Base-by-base conservation (phyloP, 2,113 vertebrate genomes). In the Tetrax tetrax region DNA sequence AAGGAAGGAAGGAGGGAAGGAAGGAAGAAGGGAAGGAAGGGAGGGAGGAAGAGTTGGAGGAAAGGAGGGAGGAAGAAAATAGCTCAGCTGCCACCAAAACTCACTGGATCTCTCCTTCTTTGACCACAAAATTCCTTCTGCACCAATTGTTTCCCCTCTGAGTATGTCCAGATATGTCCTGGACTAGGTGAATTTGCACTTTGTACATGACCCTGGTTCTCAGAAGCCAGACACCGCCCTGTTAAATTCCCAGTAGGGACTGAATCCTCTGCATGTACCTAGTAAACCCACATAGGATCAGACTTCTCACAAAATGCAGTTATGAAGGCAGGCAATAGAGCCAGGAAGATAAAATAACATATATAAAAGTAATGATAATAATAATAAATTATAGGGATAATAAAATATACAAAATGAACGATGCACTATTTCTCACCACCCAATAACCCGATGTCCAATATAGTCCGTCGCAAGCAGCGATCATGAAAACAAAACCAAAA, bases 261-360 rank as follows among this genome's bases (percentile, higher is more conserved):
- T 77, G 63, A 60, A 60, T 45, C 14, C 37, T 48, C 48, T 68
- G 13, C n/a, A 59, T 1, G 0, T 68, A 21, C 7, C 38, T 90
- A 45, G 77, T 2, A 84, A 87, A 61, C 18, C 4, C 43, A 57
- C 7, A 11, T 37, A 53, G 45, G 24, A 20, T 3, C 77, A 38
- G 22, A 65, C 35, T 78, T 60, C 25, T 66, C 41, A 60, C 14
- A 78, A 78, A 65, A 47, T 2, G 0, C 38, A 51, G 12, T 37
- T 56, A 20, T 1, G 1, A 18, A 2, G 2, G 5, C 4, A 37
- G 24, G 28, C 13, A 59, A 23, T 4, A 50, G 21, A 74, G 1
- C 10, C 12, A 41, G 41, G 41, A 41, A 41, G 41, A 41, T 41
- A 41, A 41, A 41, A 41, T 14, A 41, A 41, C 14, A 41, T 41